Base-by-base conservation (phyloP, 1,140 invertebrate species). In the Apis laboriosa region DNA sequence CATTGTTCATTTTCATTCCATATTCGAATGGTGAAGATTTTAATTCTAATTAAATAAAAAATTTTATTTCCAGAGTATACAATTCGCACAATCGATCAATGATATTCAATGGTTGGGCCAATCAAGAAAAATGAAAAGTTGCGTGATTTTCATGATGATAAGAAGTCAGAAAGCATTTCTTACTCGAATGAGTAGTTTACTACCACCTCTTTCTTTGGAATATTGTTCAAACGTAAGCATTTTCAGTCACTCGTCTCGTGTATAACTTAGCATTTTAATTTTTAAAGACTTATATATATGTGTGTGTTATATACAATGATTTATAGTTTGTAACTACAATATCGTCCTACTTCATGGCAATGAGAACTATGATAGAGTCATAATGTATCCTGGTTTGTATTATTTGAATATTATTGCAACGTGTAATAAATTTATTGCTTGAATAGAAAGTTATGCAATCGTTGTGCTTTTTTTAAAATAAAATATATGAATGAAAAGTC, bases 271-370 rank as follows among this genome's bases (percentile, higher is more conserved):
- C 12, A 55, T 12, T 13, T 12, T 12, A 55, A 15, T 3, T 4
- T 15, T 55, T 43, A 7, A 43, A 43, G 13, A 55, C 13, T 13
- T 55, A 13, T 15, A 13, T 55, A 12, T 53, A 12, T 53, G 1
- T 53, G 11, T 53, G 1, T 53, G 2, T 43, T 43, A 43, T 43
- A 1, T 64, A 3, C 3, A 64, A 64, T 64, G 2, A 9, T 64
- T 64, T 64, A 2, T 34, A 88, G 87, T 88, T 88, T 63, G 13
- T 88, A 68, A 78, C 83, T 21, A 66, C 80, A n/a, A 43, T 84
- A n/a, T 51, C 80, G 1, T 87, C 83, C 53, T 88, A 87, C 67
- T 87, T 88, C 63, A 79, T 87, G 58, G 79, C 84, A 58, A 75
- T 88, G 67, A 78, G 86, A 82, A 67, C 78, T 56, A 51, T 80